Evolutionary conservation across 1,140 invertebrate species (phyloP).

Genomic region (Polyergus mexicanus): DNA sequence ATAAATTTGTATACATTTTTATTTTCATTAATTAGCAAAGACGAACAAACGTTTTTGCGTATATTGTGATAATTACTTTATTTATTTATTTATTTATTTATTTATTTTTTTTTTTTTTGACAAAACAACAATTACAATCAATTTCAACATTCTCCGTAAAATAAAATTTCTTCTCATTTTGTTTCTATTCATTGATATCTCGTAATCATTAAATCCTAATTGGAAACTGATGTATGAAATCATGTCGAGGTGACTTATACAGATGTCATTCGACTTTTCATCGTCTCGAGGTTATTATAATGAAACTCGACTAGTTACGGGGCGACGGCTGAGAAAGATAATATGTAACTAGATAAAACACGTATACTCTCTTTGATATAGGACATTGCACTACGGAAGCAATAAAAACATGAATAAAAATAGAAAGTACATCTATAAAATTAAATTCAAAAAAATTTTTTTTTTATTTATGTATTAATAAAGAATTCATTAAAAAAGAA

Average conservation of each 20-base stretch:
- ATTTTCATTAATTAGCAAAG: neutral
- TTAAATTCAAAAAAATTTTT: neutral
- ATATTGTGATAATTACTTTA: neutral
- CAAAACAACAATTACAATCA: neutral
- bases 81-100: no score
- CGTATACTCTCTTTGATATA: slow-evolving; percentile 24
- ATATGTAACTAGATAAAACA: slow-evolving; percentile 51
- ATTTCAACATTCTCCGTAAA: neutral
- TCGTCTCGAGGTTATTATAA: slow-evolving; percentile 40
- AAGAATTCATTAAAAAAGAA: neutral
- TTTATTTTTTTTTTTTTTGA: no score
- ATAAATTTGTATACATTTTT: neutral
- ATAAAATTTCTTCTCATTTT: slow-evolving; percentile 15
- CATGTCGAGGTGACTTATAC: slow-evolving; percentile 57
- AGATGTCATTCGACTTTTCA: slow-evolving; percentile 55
- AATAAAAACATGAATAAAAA: slow-evolving; percentile 21
- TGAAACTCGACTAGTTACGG: slow-evolving; percentile 21
- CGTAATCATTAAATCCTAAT: slow-evolving; percentile 29
- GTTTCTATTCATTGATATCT: slow-evolving; percentile 33
- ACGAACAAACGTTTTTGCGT: no score
- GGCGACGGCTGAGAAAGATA: slow-evolving; percentile 38
- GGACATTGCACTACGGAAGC: slow-evolving; percentile 18
- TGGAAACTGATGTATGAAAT: slow-evolving; percentile 42
- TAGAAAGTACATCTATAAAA: neutral
- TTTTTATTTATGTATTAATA: neutral